Evolutionary conservation across 2,797 vertebrate species (phyloP), one percentile per base, ranked within the genome.

Genomic region (Coluber constrictor): DNA sequence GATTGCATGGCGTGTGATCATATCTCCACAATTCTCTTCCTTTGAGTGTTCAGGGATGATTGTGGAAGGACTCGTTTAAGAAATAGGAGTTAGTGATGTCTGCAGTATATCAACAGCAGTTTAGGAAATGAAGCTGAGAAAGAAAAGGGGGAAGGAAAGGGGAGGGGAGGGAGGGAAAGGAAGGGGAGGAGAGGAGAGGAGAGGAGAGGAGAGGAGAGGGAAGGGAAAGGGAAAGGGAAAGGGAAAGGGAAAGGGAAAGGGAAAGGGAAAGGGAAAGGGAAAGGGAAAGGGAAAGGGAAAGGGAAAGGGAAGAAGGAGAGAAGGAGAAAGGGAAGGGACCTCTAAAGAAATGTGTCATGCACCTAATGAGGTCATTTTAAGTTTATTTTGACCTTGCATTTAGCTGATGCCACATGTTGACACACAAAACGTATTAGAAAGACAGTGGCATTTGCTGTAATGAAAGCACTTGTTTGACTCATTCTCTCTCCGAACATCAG

Each of bases 61-160:
- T 95, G 91, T 27, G 93, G 27, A 92, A n/a, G 90, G 63, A 32
- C 66, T 95, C 92, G 57, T 96, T 93, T 93, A 90, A 91, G 43
- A 29, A 29, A 70, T 92, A 57, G 90, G 92, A 95, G 94, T 95
- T 95, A 93, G 91, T 92, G 92, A 93, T 86, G 66, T 90, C 89
- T 55, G 47, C 93, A 95, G 83, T 57, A 74, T 96, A 96, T 94
- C 96, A 94, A 94, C 95, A 92, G 91, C 63, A 94, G 92, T 95
- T 96, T 93, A 94, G 89, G 92, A 93, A 96, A 96, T 91, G 87
- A 96, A 94, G 94, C 92, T 95, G 94, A 96, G 86, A 66, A 87
- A 66, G 54, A 55, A 27, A 15, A 3, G 3, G 2, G 92, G 92
- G 91, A 94, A 91, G 92, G 93, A 91, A 92, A 95, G 92, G 93